Evolutionary conservation across 2,797 vertebrate species (phyloP).

Genomic region (Sciurus vulgaris): DNA sequence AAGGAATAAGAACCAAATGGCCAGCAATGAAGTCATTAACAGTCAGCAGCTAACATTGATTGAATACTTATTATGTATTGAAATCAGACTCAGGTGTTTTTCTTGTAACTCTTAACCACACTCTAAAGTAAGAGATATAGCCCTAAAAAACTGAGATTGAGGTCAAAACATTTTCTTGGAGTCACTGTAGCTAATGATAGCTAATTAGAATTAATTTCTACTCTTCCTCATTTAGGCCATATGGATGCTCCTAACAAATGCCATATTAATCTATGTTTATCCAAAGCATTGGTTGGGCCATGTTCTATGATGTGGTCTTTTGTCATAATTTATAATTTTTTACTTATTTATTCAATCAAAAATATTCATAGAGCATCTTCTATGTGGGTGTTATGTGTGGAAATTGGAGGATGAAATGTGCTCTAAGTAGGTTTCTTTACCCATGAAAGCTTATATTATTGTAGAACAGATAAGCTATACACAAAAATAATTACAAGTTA

Average conservation of each 20-base stretch:
- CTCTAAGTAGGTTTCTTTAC: constrained; percentile 1
- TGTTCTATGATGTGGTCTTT: background rate
- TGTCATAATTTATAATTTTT: background rate
- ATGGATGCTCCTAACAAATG: background rate
- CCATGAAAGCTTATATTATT: background rate
- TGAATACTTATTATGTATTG: background rate
- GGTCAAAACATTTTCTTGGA: background rate
- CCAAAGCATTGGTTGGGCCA: background rate
- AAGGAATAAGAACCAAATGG: background rate
- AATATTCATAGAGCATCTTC: background rate
- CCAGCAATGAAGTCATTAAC: background rate
- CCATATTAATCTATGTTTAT: background rate
- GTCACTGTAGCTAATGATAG: background rate
- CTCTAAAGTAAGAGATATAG: background rate
- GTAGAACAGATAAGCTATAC: background rate
- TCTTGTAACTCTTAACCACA: background rate
- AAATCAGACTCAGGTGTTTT: background rate
- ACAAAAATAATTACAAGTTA: constrained; percentile 5
- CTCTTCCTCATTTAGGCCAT: background rate
- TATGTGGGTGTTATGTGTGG: background rate
- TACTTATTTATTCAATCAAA: constrained; percentile 50
- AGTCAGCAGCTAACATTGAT: background rate
- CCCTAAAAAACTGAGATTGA: background rate
- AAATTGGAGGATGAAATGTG: background rate
- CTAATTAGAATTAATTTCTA: background rate